phyloP scores from a whole-genome alignment of 2,888 invertebrate species.

The Morpho achilles region DNA sequence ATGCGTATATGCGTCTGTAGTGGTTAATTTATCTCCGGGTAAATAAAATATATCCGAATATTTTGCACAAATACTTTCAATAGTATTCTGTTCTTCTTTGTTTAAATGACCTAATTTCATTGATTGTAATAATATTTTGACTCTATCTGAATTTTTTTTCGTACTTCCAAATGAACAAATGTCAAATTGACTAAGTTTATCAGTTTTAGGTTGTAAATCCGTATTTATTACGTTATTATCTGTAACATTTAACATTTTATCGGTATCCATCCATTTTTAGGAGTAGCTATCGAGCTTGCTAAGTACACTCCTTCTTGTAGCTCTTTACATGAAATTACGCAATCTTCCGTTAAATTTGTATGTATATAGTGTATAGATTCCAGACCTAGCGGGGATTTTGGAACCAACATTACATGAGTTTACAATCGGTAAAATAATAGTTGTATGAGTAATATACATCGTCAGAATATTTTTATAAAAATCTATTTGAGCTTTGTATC shows the following conservation, averaged over 20 bases:
- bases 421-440: too few species aligned
- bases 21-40: constrained; percentile 21
- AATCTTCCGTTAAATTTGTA: constrained; percentile 2
- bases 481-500: too few species aligned
- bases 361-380: constrained; percentile 5
- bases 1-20: constrained; percentile 19
- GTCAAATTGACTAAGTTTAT: constrained; percentile 10
- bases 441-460: too few species aligned
- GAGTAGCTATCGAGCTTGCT: constrained; percentile 7
- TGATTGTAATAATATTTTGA: constrained; percentile 8
- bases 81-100: constrained; percentile 9
- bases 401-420: too few species aligned
- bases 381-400: not conserved
- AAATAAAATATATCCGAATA: constrained; percentile 23
- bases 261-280: constrained; percentile 11
- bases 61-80: constrained; percentile 21
- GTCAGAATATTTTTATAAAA: too few species aligned
- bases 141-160: constrained; percentile 7
- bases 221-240: constrained; percentile 11
- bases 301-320: constrained; percentile 5
- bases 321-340: not conserved
- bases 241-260: constrained; percentile 22
- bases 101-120: constrained; percentile 16
- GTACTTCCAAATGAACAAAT: constrained; percentile 9
- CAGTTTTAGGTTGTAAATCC: constrained; percentile 8